Conservation (phyloP, 2,888 invertebrate genomes). For the Cryptocephalus moraei region DNA sequence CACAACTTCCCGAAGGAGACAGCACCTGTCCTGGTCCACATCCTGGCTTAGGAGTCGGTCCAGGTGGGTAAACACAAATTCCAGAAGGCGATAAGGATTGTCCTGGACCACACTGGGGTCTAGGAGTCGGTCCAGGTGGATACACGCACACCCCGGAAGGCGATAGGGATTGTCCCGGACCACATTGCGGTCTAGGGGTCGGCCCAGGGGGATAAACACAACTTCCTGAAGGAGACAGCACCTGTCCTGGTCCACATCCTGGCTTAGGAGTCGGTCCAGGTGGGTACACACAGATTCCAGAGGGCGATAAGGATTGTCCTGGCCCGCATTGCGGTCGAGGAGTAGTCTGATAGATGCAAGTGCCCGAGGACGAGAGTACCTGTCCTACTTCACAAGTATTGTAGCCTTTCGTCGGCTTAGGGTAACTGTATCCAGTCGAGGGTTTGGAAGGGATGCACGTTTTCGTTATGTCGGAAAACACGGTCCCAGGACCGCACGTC, state of each 20-base stretch:
- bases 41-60: background rate
- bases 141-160: slow-evolving; percentile 3
- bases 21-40: slow-evolving; percentile 4
- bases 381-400: slow-evolving; percentile 4
- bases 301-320: slow-evolving; percentile 9
- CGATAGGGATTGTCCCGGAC: slow-evolving; percentile 1
- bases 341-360: slow-evolving; percentile 5
- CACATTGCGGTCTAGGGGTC: slow-evolving; percentile 4
- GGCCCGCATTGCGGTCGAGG: slow-evolving; percentile 8
- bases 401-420: slow-evolving; percentile 8
- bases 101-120: slow-evolving; percentile 7
- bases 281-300: slow-evolving; percentile 7
- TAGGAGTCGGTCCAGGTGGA: slow-evolving; percentile 1
- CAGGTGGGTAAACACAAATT: background rate
- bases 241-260: slow-evolving; percentile 6
- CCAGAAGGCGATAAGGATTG: slow-evolving; percentile 14
- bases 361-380: slow-evolving; percentile 3
- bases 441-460: slow-evolving; percentile 1
- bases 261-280: slow-evolving; percentile 4
- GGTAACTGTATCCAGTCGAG: slow-evolving; percentile 8
- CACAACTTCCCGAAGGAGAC: slow-evolving; percentile 29
- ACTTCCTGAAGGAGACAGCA: slow-evolving; percentile 3
- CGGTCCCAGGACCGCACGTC: slow-evolving; percentile 7
- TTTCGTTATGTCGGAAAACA: slow-evolving; percentile 5
- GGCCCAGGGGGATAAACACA: slow-evolving; percentile 2